Conservation (phyloP, 1,140 invertebrate species). For the Oedothorax gibbosus region DNA sequence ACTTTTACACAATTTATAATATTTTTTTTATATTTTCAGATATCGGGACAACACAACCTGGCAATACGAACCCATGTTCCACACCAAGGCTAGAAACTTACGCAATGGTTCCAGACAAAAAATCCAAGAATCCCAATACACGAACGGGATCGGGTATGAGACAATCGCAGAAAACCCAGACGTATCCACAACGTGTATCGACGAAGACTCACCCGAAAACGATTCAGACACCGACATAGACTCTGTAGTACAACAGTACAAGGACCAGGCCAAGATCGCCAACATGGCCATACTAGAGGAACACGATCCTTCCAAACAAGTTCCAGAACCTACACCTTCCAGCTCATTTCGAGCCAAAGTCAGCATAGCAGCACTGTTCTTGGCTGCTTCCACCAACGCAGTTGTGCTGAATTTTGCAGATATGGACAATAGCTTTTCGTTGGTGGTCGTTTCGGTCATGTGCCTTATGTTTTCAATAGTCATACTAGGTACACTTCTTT, state of each 20-base stretch:
- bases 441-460: background rate
- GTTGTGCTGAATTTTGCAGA: conserved; percentile 9
- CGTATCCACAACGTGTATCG: conserved; percentile 39
- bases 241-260: conserved; percentile 46
- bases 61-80: conserved; percentile 55
- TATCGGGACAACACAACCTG: conserved; percentile 44
- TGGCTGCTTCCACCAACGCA: background rate
- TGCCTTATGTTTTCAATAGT: conserved; percentile 19
- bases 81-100: conserved; percentile 33
- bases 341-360: conserved; percentile 13
- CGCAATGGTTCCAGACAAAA: conserved; percentile 30
- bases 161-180: background rate
- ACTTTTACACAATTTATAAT: too few relatives aligned
- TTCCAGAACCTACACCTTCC: conserved; percentile 37
- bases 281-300: conserved; percentile 34
- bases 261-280: conserved; percentile 47
- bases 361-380: conserved; percentile 13
- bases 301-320: background rate
- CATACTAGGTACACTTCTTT: conserved; percentile 12
- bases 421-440: background rate
- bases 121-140: conserved; percentile 49
- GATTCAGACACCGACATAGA: conserved; percentile 43
- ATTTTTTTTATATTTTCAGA: conserved; percentile 5
- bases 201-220: conserved; percentile 1
- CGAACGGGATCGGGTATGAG: conserved; percentile 22